Conservation (phyloP, 2,888 invertebrate genomes). For the Mythimna lalbum region DNA sequence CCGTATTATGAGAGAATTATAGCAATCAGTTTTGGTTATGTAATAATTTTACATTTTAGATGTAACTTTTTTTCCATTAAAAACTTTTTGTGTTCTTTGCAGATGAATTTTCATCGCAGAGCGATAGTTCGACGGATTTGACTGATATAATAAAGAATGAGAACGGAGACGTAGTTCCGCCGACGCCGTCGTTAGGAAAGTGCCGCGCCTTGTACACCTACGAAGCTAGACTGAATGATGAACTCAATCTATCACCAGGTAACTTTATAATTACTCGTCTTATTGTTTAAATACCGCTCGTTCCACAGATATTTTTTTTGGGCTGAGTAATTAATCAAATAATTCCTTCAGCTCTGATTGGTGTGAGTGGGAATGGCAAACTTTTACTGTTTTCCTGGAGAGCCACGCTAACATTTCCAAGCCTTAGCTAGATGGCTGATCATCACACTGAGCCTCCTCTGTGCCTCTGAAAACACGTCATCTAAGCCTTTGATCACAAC, state of each 20-base stretch:
- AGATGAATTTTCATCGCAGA: constrained; percentile 96
- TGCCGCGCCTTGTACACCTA: constrained; percentile 97
- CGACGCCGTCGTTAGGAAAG: constrained; percentile 90
- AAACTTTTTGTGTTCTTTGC: constrained; percentile 65
- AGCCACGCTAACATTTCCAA: too few relatives aligned
- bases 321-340: too few relatives aligned
- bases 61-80: neutral
- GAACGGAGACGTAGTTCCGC: constrained; percentile 67
- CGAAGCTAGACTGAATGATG: constrained; percentile 96
- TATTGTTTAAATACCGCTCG: neutral
- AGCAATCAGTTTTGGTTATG: neutral
- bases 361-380: too few relatives aligned
- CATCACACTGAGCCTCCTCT: too few relatives aligned
- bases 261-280: constrained; percentile 35
- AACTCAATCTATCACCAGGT: constrained; percentile 94
- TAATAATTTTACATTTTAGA: neutral
- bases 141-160: constrained; percentile 90
- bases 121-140: constrained; percentile 91
- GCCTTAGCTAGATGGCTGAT: too few relatives aligned
- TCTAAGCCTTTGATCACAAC: too few relatives aligned
- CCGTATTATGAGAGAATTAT: neutral
- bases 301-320: too few relatives aligned
- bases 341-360: too few relatives aligned
- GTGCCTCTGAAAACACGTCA: too few relatives aligned
- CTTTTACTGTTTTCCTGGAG: too few relatives aligned